Conservation (phyloP, 2,797 vertebrate genomes). For the Linurgus olivaceus region DNA sequence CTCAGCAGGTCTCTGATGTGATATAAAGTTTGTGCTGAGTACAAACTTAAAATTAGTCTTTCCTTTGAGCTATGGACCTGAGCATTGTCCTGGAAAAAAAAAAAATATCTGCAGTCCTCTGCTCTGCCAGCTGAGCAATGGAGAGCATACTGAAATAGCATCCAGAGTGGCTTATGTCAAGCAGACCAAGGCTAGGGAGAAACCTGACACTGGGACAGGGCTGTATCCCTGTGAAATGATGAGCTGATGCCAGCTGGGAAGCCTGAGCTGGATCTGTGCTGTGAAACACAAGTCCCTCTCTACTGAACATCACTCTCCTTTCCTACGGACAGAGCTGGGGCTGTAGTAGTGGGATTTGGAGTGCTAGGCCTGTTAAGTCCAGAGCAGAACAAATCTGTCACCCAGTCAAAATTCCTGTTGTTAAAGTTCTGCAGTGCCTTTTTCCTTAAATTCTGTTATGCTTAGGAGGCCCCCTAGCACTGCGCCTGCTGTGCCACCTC, state of each 20-base stretch:
- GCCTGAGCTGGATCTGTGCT: background rate
- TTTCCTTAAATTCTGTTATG: background rate
- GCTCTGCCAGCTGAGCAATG: constrained; percentile 90
- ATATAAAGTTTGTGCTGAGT: background rate
- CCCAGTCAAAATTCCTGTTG: background rate
- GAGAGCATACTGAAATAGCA: constrained; percentile 71
- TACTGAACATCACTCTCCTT: background rate
- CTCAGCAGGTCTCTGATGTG: background rate
- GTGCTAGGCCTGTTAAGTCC: background rate
- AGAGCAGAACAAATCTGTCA: background rate
- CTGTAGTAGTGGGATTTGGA: rapidly evolving
- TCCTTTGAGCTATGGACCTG: constrained; percentile 89
- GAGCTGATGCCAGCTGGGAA: constrained; percentile 26
- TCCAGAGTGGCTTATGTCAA: background rate
- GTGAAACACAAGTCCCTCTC: background rate
- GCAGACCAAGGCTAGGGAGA: background rate
- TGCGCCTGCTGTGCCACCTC: background rate
- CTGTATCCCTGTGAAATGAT: background rate
- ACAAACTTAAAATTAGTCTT: background rate
- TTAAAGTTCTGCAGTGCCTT: background rate
- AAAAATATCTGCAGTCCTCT: constrained; percentile 82
- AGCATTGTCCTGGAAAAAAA: constrained; percentile 60
- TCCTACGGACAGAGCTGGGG: background rate
- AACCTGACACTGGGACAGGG: background rate
- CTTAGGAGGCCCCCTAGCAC: background rate